phyloP scores from a whole-genome alignment of 2,113 vertebrate species.

The Tragelaphus strepsiceros region DNA sequence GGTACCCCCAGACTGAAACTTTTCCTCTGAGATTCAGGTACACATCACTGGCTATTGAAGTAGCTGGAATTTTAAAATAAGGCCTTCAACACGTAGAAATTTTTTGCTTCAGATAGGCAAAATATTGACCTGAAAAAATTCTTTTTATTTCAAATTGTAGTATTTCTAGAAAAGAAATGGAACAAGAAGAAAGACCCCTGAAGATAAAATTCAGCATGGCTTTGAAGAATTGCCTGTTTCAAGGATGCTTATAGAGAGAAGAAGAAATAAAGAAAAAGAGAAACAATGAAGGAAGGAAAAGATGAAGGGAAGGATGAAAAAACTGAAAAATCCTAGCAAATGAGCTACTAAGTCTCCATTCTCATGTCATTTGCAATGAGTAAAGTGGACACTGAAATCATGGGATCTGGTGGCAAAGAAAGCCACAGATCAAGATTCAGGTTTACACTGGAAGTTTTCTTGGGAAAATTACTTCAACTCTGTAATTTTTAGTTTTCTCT shows the following conservation, averaged over 20 bases:
- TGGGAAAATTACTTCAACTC: background rate
- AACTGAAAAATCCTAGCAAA: too few relatives aligned
- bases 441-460: background rate
- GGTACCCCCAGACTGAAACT: accelerated
- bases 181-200: background rate
- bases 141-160: background rate
- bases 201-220: background rate
- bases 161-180: background rate
- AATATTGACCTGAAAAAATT: background rate
- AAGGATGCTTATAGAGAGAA: background rate
- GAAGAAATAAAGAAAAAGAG: background rate
- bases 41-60: too few relatives aligned
- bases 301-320: too few relatives aligned
- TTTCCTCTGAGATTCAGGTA: background rate
- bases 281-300: background rate
- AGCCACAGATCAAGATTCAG: background rate
- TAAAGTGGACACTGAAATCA: background rate
- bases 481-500: background rate
- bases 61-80: background rate
- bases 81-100: background rate
- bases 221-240: background rate
- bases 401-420: background rate
- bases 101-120: background rate
- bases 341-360: background rate
- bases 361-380: background rate